Evolutionary conservation across 1,140 invertebrate species (phyloP).

Genomic region (Musca domestica): DNA sequence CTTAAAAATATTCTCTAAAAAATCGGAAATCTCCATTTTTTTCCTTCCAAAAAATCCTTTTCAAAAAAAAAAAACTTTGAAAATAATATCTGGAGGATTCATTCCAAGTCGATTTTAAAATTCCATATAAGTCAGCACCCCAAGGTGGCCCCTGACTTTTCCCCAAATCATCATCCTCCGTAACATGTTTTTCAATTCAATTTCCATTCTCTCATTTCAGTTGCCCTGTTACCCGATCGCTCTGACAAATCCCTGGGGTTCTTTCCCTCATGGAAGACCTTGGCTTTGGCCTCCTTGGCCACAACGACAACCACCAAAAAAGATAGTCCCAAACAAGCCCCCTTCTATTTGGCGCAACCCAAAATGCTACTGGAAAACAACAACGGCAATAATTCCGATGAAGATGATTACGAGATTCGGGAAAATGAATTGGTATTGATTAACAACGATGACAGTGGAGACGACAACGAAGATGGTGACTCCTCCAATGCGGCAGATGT

Average conservation of each 20-base stretch:
- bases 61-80: too few species aligned
- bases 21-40: too few species aligned
- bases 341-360: constrained; percentile 41
- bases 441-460: not conserved
- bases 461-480: not conserved
- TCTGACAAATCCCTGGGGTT: constrained; percentile 44
- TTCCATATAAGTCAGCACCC: constrained; percentile 18
- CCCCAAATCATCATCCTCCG: not conserved
- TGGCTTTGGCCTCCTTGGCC: constrained; percentile 45
- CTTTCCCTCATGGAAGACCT: constrained; percentile 49
- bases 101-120: constrained; percentile 11
- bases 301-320: constrained; percentile 13
- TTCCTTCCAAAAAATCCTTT: too few species aligned
- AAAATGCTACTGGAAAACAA: constrained; percentile 38
- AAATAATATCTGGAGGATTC: too few species aligned
- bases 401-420: not conserved
- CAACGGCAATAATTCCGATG: not conserved
- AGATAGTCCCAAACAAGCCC: not conserved
- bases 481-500: not conserved
- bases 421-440: not conserved
- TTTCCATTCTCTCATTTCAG: constrained; percentile 13
- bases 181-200: too few species aligned
- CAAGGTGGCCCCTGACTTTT: not conserved
- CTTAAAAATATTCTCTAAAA: too few species aligned
- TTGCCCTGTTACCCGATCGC: constrained; percentile 30